Conservation (phyloP, 2,113 vertebrate species). For the Balaeniceps rex region DNA sequence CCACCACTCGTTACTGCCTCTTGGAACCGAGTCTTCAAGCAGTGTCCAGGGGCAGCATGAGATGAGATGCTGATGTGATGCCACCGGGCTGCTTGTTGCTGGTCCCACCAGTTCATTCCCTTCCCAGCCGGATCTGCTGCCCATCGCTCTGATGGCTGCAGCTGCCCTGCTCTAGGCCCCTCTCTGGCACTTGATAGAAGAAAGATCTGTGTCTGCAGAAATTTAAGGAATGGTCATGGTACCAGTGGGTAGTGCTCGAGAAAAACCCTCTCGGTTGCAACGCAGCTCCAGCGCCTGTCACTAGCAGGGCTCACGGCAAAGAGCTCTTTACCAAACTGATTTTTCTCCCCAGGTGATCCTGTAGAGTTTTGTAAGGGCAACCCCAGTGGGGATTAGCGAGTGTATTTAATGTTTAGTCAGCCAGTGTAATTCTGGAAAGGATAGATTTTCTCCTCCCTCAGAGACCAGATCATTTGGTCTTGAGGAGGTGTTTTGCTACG, state of each 20-base stretch:
- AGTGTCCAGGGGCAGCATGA: rapidly evolving
- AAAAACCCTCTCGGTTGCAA: rapidly evolving
- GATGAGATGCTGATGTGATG: background rate
- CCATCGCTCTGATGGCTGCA: background rate
- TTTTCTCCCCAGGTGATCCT: background rate
- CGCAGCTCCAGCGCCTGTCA: background rate
- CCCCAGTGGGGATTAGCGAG: background rate
- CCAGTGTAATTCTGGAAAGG: background rate
- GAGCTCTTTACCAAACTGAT: background rate
- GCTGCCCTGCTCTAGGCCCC: background rate
- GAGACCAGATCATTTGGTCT: background rate
- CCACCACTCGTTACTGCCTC: rapidly evolving
- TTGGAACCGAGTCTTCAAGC: background rate
- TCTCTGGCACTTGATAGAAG: background rate
- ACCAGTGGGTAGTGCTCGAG: rapidly evolving
- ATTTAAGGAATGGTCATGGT: rapidly evolving
- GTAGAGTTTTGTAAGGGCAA: background rate
- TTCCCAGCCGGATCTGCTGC: background rate
- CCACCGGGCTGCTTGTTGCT: background rate
- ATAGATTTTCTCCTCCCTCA: background rate
- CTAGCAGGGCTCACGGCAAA: rapidly evolving
- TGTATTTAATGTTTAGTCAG: background rate
- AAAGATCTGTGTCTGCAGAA: background rate
- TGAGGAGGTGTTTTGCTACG: background rate
- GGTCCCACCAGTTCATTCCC: background rate